Evolutionary conservation across 2,888 invertebrate species (phyloP), one percentile per base, ranked within the genome.

Genomic region (Rhogogaster chlorosoma): DNA sequence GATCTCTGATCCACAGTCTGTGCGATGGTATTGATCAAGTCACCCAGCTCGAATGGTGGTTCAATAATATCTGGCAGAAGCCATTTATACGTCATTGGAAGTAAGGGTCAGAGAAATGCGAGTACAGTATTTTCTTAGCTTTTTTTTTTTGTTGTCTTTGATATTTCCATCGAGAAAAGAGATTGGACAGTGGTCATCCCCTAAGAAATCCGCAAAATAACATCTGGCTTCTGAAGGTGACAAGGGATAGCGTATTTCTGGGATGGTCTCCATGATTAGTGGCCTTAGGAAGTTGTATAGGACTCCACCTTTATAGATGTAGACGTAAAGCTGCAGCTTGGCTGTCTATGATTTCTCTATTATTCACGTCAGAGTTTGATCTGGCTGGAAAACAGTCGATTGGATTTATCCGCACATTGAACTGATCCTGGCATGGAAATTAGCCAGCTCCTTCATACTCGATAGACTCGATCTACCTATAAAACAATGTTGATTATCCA

Each of bases 31-130:
- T 77, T 77, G 77, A 77, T 53, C 49, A 77, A 53, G 77, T 18
- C 22, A 32, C 32, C 53, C 18, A 18, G 77, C 42, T 73, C 22
- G 42, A 73, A 38, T 73, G 42, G 73, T 73, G 22, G 22, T 77
- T 53, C 77, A 29, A 32, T 77, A 77, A 77, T 53, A 77, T 77
- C 71, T 67, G 10, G 26, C 10, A 18, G 77, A 77, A 77, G 77
- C 77, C 77, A 77, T 73, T 73, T 22, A 42, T 73, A 73, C 73
- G 73, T 73, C 73, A 73, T 77, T 77, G 29, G 77, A 49, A 38
- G 77, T 49, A 53, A 49, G 18, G 77, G 77, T 77, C 53, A 77
- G 77, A 77, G 49, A 77, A 15, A 45, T 29, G 22, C 32, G 77
- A 32, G 29, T 49, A 29, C 29, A 29, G 18, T 73, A 42, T n/a